phyloP scores from a whole-genome alignment of 1,140 invertebrate species.

The Lordiphosa mommai region DNA sequence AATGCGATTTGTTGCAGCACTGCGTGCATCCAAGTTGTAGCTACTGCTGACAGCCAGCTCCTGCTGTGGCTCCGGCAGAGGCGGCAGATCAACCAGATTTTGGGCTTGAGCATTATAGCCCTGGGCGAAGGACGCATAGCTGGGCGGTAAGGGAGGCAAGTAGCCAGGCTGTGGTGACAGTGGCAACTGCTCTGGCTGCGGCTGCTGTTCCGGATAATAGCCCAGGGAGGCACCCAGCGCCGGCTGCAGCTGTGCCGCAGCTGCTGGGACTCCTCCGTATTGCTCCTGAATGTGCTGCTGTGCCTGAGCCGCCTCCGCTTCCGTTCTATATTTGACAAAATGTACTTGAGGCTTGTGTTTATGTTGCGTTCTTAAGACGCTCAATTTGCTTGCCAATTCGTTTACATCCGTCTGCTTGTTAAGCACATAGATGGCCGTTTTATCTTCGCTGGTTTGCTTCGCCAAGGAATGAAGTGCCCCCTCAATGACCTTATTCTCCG shows the following conservation, averaged over 20 bases:
- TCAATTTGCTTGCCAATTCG: conserved; percentile 66
- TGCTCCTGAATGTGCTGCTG: conserved; percentile 70
- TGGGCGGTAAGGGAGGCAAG: conserved; percentile 15
- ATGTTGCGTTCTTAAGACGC: conserved; percentile 26
- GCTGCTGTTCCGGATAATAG: conserved; percentile 43
- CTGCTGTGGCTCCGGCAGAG: conserved; percentile 44
- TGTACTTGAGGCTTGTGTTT: conserved; percentile 69
- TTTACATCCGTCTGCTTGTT: conserved; percentile 69
- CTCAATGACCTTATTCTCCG: conserved; percentile 64
- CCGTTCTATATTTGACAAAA: conserved; percentile 76
- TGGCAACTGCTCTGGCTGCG: conserved; percentile 14
- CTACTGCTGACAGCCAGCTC: conserved; percentile 27
- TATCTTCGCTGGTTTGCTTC: conserved; percentile 63
- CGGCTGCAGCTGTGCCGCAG: not conserved
- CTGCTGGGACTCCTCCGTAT: conserved; percentile 33
- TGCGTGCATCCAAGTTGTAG: conserved; percentile 34
- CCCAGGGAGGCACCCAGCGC: conserved; percentile 28
- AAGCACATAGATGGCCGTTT: conserved; percentile 71
- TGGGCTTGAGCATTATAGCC: conserved; percentile 22
- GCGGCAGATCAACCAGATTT: conserved; percentile 35
- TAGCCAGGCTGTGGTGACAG: not conserved
- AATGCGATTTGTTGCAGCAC: conserved; percentile 24
- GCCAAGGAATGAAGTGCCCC: conserved; percentile 55
- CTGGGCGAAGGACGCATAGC: conserved; percentile 31
- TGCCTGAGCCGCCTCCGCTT: conserved; percentile 65